phyloP scores from a whole-genome alignment of 35 echinoderm and acorn worm species.

The Chiridota heheva region DNA sequence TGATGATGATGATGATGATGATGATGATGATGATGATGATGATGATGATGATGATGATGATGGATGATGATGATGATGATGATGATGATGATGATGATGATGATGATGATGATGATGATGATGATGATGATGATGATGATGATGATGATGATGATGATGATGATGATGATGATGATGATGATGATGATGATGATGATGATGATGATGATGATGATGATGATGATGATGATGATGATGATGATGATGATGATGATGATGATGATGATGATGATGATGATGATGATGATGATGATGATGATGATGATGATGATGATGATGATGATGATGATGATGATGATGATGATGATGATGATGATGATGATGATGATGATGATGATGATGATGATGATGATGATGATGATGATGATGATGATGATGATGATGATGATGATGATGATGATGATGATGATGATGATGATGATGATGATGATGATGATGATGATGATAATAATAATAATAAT shows the following conservation, averaged over 20 bases:
- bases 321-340: background rate
- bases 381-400: background rate
- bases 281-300: background rate
- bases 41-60: no score
- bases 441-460: background rate
- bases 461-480: background rate
- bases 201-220: background rate
- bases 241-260: background rate
- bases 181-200: background rate
- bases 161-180: background rate
- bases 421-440: constrained; percentile 10
- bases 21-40: background rate
- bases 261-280: background rate
- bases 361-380: background rate
- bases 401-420: constrained; percentile 11
- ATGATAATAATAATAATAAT: background rate
- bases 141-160: background rate
- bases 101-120: constrained; percentile 8
- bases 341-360: background rate
- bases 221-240: background rate
- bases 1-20: background rate
- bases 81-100: background rate
- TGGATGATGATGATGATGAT: no score
- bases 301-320: background rate
- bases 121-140: constrained; percentile 9